A percentile compares a stretch with the other conserved stretches of the same genome.
Conservation (phyloP, 30 jellyfish, hydroid and myxozoan species). For the Chironex yamaguchii region DNA sequence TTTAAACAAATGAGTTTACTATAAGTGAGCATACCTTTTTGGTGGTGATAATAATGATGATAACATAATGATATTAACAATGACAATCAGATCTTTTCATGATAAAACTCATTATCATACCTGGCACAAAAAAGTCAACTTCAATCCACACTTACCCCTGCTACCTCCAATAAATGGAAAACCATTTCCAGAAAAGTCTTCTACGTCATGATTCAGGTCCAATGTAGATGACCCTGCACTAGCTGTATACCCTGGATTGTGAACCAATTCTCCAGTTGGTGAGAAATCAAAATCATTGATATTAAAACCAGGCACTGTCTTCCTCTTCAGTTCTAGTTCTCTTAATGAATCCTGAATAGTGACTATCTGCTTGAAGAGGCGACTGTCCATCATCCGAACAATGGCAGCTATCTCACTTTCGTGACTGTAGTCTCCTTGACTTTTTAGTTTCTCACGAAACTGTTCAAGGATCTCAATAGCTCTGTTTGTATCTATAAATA, state of each 20-base stretch:
- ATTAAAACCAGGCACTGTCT: constrained; percentile 42
- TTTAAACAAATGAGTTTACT: too few species aligned
- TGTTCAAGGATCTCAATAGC: constrained; percentile 85
- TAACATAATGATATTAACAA: too few species aligned
- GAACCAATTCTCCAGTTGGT: constrained; percentile 88
- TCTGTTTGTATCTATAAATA: constrained; percentile 72
- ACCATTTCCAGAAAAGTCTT: too few species aligned
- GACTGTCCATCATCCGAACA: constrained; percentile 92
- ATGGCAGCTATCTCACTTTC: constrained; percentile 89
- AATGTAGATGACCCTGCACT: constrained; percentile 73
- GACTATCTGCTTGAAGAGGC: constrained; percentile 79
- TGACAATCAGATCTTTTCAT: too few species aligned
- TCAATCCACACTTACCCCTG: too few species aligned
- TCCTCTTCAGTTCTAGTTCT: constrained; percentile 58
- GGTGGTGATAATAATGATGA: too few species aligned
- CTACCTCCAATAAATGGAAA: too few species aligned
- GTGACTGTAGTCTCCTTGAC: constrained; percentile 85
- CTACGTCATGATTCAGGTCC: neutral
- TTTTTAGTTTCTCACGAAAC: constrained; percentile 82
- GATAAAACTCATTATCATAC: too few species aligned
- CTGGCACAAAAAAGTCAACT: too few species aligned
- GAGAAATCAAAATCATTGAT: constrained; percentile 81
- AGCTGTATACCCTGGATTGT: constrained; percentile 66
- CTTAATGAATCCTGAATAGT: constrained; percentile 87
- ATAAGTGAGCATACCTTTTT: too few species aligned